These are phyloP conservation scores for Trinorchestia longiramus DNA, from an alignment of 1,140 invertebrate species.

Conservation along the genomic window DNA sequence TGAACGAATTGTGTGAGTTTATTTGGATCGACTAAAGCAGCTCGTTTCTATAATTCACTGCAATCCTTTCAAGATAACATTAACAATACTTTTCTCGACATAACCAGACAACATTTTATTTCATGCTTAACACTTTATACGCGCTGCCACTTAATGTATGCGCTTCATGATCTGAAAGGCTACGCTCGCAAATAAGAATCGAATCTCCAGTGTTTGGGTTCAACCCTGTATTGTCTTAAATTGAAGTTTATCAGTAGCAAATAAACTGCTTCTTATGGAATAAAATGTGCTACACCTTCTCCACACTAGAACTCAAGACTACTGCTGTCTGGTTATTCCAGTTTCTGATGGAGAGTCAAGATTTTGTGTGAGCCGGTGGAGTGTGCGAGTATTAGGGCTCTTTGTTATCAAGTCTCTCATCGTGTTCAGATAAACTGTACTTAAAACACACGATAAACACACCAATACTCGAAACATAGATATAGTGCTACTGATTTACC, in stretches of 20 bases:
- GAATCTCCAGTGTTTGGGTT: not conserved
- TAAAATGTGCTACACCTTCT: not conserved
- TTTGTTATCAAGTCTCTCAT: not conserved
- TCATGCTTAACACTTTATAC: not conserved
- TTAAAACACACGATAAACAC: not conserved
- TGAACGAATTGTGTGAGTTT: not conserved
- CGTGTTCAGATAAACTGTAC: not conserved
- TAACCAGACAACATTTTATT: not conserved
- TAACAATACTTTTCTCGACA: not conserved
- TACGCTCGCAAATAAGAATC: not conserved
- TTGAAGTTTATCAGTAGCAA: not conserved
- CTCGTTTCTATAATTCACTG: not conserved
- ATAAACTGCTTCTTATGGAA: not conserved
- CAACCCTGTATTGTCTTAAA: not conserved
- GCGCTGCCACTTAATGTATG: not conserved
- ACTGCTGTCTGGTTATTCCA: not conserved
- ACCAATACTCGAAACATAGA: not conserved
- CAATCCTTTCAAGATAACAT: not conserved
- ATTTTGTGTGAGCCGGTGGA: not conserved
- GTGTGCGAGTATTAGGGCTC: not conserved
- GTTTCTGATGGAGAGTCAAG: not conserved
- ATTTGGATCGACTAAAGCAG: not conserved
- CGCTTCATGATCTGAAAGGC: not conserved
- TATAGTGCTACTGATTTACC: not conserved
- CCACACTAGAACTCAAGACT: not conserved